Base-by-base conservation (phyloP, 92 coral and sea anemone species). In the Phenganax marumi region DNA sequence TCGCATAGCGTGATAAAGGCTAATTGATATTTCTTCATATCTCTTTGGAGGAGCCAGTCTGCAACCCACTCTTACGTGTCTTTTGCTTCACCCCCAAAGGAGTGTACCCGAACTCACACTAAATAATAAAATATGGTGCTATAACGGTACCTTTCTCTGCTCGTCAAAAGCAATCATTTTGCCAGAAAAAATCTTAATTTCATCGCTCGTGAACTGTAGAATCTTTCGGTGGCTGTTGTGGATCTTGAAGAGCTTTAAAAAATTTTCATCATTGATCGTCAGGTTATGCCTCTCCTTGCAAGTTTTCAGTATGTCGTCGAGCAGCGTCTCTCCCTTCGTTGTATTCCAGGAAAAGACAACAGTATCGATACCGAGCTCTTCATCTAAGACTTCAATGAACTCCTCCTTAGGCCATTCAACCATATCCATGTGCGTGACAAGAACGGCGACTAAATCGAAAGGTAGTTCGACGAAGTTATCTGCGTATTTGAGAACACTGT, bases 351-450 rank as follows among this genome's bases (percentile, higher is more conserved):
- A 86, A 79, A 86, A 86, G 82, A 86, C 89, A 81, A 81, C 86
- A 26, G 86, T 57, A 19, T 86, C 86, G 5, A 86, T 81, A 80
- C 89, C 89, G 12, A 86, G 89, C 76, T 86, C 85, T 49, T 70
- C 80, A 8, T 73, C 73, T 61, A 86, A 23, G n/a, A 58, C 69
- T 57, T 74, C 10, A 22, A 56, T 78, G 72, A 85, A 85, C 4
- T 85, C 88, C 47, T 54, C 5, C 88, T 79, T 78, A 9, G 33
- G 50, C 88, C 88, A 85, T 77, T 79, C 86, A 9, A 85, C 88
- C 80, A 7, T 66, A 43, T 85, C 88, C 88, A 85, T 85, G 22
- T 85, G 88, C 22, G 88, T 85, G 80, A 85, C 88, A 24, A 85
- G 88, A 85, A 85, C 88, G 19, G 52, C 88, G 0, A 85, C 86